phyloP scores from a whole-genome alignment of 2,113 vertebrate species.

The Sphaerodactylus townsendi region DNA sequence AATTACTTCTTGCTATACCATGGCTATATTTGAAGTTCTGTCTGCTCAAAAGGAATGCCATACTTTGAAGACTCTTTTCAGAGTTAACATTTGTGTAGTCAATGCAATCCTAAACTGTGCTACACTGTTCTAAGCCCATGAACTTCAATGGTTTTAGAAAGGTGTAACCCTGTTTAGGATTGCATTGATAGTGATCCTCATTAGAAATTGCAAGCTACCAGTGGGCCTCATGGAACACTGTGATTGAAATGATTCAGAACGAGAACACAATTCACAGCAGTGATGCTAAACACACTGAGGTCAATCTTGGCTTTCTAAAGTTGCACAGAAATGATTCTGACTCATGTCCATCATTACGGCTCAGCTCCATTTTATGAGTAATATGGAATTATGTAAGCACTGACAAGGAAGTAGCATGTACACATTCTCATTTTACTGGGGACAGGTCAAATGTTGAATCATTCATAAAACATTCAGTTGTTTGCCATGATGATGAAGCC shows the following conservation, averaged over 20 bases:
- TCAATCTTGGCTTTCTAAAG: background rate
- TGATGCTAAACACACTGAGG: slow-evolving; percentile 5
- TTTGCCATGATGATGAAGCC: background rate
- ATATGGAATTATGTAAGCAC: background rate
- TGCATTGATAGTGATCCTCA: background rate
- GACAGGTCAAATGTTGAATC: background rate
- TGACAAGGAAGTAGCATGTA: background rate
- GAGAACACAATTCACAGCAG: background rate
- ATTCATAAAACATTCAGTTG: background rate
- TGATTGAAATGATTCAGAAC: background rate
- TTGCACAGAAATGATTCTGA: slow-evolving; percentile 15
- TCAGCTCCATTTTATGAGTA: background rate
- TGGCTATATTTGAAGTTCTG: background rate
- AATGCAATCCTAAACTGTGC: background rate
- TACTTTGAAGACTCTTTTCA: background rate
- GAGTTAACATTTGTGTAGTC: background rate
- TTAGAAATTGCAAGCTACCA: slow-evolving; percentile 19
- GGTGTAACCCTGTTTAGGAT: background rate
- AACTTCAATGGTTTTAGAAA: background rate
- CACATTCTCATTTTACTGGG: background rate
- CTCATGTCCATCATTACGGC: background rate
- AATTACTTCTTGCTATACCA: background rate
- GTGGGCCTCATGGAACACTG: slow-evolving; percentile 4
- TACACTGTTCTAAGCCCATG: too few relatives aligned
- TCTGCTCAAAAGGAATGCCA: background rate